phyloP scores from a whole-genome alignment of 2,888 invertebrate species.

The Mythimna impura region DNA sequence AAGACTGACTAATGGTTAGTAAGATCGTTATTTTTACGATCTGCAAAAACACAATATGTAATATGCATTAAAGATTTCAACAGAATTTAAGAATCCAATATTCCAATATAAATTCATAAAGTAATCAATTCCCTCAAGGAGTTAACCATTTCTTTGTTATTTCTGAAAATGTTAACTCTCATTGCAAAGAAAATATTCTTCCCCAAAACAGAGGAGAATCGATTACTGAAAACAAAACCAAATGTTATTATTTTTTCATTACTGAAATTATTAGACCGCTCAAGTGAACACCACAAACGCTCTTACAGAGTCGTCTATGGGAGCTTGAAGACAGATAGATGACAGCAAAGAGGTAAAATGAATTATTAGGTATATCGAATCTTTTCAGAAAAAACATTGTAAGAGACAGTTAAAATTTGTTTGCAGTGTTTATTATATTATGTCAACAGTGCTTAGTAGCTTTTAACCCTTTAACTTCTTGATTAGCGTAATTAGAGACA shows the following conservation, averaged over 20 bases:
- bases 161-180: neutral
- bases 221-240: neutral
- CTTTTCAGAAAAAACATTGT: no score
- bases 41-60: neutral
- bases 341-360: neutral
- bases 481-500: no score
- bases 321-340: neutral
- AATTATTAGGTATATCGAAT: no score
- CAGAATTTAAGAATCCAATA: neutral
- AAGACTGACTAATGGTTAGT: no score
- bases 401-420: no score
- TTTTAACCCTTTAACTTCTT: no score
- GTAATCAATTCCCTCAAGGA: neutral
- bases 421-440: no score
- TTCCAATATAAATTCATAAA: constrained; percentile 22
- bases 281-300: no score
- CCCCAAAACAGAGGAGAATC: neutral
- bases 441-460: no score
- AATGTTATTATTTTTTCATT: neutral
- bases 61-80: neutral
- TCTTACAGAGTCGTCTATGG: neutral
- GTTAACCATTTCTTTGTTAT: neutral
- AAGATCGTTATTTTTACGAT: neutral
- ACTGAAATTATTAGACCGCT: no score
- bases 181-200: neutral